A percentile compares a stretch with the other conserved stretches of the same genome.
phyloP scores from a whole-genome alignment of 2,888 invertebrate species.

The Baccha elongata region DNA sequence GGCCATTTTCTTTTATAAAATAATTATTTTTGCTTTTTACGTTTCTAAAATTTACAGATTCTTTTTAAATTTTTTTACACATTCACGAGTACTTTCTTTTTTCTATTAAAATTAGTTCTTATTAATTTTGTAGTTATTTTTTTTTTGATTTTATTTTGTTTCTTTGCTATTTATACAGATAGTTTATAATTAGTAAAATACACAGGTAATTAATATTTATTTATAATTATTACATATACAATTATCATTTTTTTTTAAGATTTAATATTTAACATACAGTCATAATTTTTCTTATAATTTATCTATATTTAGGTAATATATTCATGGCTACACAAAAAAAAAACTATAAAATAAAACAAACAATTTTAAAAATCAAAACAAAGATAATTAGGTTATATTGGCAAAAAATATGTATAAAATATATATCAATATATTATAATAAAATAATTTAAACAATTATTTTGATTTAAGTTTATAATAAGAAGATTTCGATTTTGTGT shows the following conservation, averaged over 20 bases:
- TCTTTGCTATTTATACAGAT: slow-evolving; percentile 47
- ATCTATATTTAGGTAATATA: slow-evolving; percentile 52
- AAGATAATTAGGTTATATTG: not conserved
- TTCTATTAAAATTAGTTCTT: slow-evolving; percentile 28
- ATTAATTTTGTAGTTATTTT: slow-evolving; percentile 8
- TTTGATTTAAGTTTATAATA: slow-evolving; percentile 32
- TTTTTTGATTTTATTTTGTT: slow-evolving; percentile 43
- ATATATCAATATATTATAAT: slow-evolving; percentile 29
- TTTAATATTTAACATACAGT: slow-evolving; percentile 66
- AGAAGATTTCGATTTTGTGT: slow-evolving; percentile 52
- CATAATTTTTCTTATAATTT: slow-evolving; percentile 49
- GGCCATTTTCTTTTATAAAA: slow-evolving; percentile 46
- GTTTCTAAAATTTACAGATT: slow-evolving; percentile 47
- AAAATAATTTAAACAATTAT: slow-evolving; percentile 56
- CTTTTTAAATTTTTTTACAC: slow-evolving; percentile 31
- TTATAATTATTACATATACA: slow-evolving; percentile 65
- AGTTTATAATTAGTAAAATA: slow-evolving; percentile 48
- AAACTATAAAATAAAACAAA: slow-evolving; percentile 37
- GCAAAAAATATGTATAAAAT: slow-evolving; percentile 19
- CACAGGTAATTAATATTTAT: slow-evolving; percentile 57
- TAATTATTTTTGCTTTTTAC: slow-evolving; percentile 26
- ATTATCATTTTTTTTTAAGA: slow-evolving; percentile 39
- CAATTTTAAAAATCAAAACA: not conserved
- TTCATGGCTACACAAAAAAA: slow-evolving; percentile 61
- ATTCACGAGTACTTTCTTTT: slow-evolving; percentile 43